phyloP scores from a whole-genome alignment of 2,113 vertebrate species.

The zebrafish (Danio rerio) region GRCz12tu NC_133185.1:9006501-9007000 shows the following conservation, averaged over 20 bases:
- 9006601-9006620: constrained; percentile 58
- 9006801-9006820: not conserved
- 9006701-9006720: constrained; percentile 59
- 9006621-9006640: constrained; percentile 36
- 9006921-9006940: too few species aligned
- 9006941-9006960: too few species aligned
- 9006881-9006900: too few species aligned
- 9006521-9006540: not conserved
- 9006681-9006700: constrained; percentile 49
- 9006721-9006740: constrained; percentile 43
- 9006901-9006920: too few species aligned
- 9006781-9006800: not conserved
- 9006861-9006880: too few species aligned
- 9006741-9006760: constrained; percentile 54
- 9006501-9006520: not conserved
- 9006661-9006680: constrained; percentile 47
- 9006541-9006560: not conserved
- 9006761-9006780: not conserved
- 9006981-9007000: too few species aligned
- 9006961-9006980: too few species aligned
- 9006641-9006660: constrained; percentile 17
- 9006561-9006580: not conserved
- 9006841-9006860: too few species aligned
- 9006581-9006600: not conserved
- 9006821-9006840: too few species aligned